phyloP scores from a whole-genome alignment of 2,113 vertebrate species.

The Phalacrocorax brasilianus region DNA sequence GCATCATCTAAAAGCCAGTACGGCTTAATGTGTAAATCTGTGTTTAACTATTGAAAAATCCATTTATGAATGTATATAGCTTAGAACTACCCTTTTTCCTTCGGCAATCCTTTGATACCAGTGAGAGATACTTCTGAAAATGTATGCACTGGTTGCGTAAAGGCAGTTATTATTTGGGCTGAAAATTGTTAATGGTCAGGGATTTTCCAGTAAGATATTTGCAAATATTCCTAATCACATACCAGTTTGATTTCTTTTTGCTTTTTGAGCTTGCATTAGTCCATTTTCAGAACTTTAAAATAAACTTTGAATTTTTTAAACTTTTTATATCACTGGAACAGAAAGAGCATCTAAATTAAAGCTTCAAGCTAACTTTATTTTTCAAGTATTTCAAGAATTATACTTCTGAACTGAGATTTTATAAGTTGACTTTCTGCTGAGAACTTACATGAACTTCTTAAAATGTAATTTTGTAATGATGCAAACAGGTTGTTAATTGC shows the following conservation, averaged over 20 bases:
- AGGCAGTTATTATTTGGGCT: not conserved
- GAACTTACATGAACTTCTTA: constrained; percentile 19
- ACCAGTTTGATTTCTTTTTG: not conserved
- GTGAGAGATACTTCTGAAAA: not conserved
- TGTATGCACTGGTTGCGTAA: not conserved
- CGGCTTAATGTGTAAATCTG: not conserved
- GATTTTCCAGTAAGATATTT: not conserved
- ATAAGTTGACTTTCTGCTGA: constrained; percentile 53
- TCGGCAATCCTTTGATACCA: not conserved
- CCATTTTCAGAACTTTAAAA: not conserved
- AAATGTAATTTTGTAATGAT: constrained; percentile 57
- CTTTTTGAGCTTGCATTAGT: not conserved
- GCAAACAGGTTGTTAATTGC: not conserved
- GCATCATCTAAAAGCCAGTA: not conserved
- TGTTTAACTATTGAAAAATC: not conserved
- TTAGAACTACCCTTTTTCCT: not conserved
- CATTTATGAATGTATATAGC: not conserved
- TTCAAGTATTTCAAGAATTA: constrained; percentile 26
- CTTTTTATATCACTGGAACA: constrained; percentile 47
- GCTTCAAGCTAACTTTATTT: constrained; percentile 36
- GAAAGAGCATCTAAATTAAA: constrained; percentile 34
- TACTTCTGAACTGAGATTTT: constrained; percentile 36
- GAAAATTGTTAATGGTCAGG: not conserved
- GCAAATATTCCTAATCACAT: not conserved
- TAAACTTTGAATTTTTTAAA: constrained; percentile 23